A percentile compares a stretch with the other conserved stretches of the same genome.
phyloP scores from a whole-genome alignment of 2,888 invertebrate species.

The Nemotelus nigrinus region DNA sequence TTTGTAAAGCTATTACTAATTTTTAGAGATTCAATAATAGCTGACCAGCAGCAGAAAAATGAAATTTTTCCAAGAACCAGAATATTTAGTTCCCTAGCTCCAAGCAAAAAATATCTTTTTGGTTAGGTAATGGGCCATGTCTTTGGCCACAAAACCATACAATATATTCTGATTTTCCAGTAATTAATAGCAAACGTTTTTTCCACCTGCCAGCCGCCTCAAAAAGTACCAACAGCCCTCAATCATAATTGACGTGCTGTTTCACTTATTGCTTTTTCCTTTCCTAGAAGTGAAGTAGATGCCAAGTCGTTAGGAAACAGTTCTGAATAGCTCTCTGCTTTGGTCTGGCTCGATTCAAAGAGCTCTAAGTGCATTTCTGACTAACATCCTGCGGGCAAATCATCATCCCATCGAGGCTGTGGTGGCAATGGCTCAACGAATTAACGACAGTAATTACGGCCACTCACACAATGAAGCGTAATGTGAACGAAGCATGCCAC shows the following conservation, averaged over 20 bases:
- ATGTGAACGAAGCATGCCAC: background rate
- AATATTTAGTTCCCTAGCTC: too few species aligned
- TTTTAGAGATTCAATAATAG: too few species aligned
- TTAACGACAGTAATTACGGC: conserved; percentile 19
- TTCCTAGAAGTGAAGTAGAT: conserved; percentile 45
- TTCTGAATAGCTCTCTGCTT: conserved; percentile 12
- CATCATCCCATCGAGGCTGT: background rate
- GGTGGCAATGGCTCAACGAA: background rate
- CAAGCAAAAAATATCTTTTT: too few species aligned
- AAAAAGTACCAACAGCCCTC: conserved; percentile 31
- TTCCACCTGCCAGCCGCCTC: background rate
- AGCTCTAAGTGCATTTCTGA: background rate
- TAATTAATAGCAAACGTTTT: too few species aligned
- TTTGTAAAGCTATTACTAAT: too few species aligned
- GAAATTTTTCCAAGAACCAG: too few species aligned
- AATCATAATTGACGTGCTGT: conserved; percentile 49
- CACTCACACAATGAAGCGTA: background rate
- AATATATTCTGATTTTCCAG: too few species aligned
- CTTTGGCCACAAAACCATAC: too few species aligned
- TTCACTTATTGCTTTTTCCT: conserved; percentile 50
- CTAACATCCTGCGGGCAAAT: conserved; percentile 26
- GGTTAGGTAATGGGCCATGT: too few species aligned
- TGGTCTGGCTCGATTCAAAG: background rate
- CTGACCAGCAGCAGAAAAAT: too few species aligned
- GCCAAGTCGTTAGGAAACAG: conserved; percentile 48